A percentile compares a stretch with the other conserved stretches of the same genome.
phyloP scores from a whole-genome alignment of 2,113 vertebrate genomes.

The Clinocottus analis region DNA sequence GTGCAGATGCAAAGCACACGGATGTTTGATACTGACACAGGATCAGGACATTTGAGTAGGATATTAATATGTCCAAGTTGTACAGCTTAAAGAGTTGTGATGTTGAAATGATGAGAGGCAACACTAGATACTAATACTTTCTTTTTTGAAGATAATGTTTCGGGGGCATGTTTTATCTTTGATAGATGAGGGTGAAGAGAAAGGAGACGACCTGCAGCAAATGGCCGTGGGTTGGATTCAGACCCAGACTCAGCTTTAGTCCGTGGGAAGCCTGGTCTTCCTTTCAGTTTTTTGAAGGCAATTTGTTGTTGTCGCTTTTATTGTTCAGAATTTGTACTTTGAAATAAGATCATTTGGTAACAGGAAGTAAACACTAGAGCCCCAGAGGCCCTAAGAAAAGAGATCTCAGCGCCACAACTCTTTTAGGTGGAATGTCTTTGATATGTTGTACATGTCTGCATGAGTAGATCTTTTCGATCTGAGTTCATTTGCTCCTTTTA shows the following conservation, averaged over 20 bases:
- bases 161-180: background rate
- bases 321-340: conserved; percentile 15
- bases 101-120: conserved; percentile 23
- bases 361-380: conserved; percentile 26
- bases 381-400: background rate
- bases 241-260: background rate
- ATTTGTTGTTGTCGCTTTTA: conserved; percentile 3
- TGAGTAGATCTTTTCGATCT: conserved; percentile 23
- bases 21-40: conserved; percentile 59
- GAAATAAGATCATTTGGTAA: conserved; percentile 37
- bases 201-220: background rate
- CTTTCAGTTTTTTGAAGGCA: background rate
- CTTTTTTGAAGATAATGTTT: background rate
- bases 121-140: background rate
- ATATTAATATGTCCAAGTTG: conserved; percentile 40
- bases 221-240: background rate
- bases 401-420: conserved; percentile 38
- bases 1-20: conserved; percentile 64
- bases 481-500: conserved; percentile 12
- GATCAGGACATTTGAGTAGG: conserved; percentile 31
- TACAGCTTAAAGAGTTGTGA: conserved; percentile 41
- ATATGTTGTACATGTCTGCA: conserved; percentile 41
- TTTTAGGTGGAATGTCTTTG: conserved; percentile 44
- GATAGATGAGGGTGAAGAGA: background rate
- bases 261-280: background rate